These are phyloP conservation scores for Xyliphius kryptos DNA, from an alignment of 2,113 vertebrate species.

Conservation along the genomic window DNA sequence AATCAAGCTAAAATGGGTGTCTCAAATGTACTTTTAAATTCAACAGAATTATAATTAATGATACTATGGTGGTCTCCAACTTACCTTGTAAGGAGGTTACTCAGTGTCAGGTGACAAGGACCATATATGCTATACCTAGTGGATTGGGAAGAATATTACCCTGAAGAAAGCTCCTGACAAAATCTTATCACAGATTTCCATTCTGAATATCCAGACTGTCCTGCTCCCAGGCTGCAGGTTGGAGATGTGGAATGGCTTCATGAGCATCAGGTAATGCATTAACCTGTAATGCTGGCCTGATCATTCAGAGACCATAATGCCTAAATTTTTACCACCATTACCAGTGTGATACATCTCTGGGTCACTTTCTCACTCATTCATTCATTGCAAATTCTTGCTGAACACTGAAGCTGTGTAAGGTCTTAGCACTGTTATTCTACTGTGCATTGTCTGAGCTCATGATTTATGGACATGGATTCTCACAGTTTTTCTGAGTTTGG, in stretches of 20 bases:
- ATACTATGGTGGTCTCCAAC: constrained; percentile 1
- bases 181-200: background rate
- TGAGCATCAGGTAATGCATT: background rate
- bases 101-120: background rate
- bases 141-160: background rate
- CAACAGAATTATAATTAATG: no score
- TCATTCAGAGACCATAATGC: background rate
- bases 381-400: background rate
- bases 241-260: constrained; percentile 1
- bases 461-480: background rate
- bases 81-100: background rate
- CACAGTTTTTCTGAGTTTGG: background rate
- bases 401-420: background rate
- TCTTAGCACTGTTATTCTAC: background rate
- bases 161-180: background rate
- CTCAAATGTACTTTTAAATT: background rate
- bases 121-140: background rate
- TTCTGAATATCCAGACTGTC: background rate
- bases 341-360: background rate
- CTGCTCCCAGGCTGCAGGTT: background rate
- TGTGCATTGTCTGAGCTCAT: background rate
- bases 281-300: background rate
- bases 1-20: background rate
- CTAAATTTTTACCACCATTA: constrained; percentile 2
- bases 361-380: background rate